These are phyloP conservation scores for Perdix hodgsoniae DNA, from an alignment of 2,797 vertebrate genomes.

Conservation along the genomic window DNA sequence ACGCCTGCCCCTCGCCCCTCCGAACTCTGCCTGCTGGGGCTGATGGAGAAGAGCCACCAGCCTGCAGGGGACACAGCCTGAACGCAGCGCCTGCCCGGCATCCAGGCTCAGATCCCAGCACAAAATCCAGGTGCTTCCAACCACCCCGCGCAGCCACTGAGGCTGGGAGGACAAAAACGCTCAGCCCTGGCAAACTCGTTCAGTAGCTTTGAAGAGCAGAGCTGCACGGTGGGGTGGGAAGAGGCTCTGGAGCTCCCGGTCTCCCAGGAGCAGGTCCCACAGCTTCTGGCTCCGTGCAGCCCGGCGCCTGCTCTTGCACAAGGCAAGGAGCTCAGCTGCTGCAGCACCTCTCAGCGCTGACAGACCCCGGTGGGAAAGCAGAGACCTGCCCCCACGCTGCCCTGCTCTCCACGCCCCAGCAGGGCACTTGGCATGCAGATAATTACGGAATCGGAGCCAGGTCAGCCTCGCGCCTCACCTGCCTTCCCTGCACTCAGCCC, in stretches of 20 bases:
- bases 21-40: neutral
- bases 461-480: neutral
- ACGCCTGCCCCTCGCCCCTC: slow-evolving; percentile 26
- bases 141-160: neutral
- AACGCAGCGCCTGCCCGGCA: neutral
- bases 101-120: neutral
- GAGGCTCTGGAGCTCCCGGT: neutral
- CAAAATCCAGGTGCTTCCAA: neutral
- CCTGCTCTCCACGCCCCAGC: rapidly evolving
- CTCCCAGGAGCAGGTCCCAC: slow-evolving; percentile 5
- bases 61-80: rapidly evolving
- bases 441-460: neutral
- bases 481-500: neutral
- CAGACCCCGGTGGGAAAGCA: neutral
- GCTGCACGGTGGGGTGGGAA: neutral
- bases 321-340: neutral
- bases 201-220: slow-evolving; percentile 51
- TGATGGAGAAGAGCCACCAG: rapidly evolving
- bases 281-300: slow-evolving; percentile 20
- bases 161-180: slow-evolving; percentile 20
- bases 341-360: no score
- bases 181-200: slow-evolving; percentile 56
- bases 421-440: rapidly evolving
- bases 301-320: neutral
- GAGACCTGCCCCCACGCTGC: neutral